Percentiles rank a stretch among this genome's conserved stretches.
Evolutionary conservation across 2,888 invertebrate species (phyloP).

Genomic region (Ectemnius cavifrons): DNA sequence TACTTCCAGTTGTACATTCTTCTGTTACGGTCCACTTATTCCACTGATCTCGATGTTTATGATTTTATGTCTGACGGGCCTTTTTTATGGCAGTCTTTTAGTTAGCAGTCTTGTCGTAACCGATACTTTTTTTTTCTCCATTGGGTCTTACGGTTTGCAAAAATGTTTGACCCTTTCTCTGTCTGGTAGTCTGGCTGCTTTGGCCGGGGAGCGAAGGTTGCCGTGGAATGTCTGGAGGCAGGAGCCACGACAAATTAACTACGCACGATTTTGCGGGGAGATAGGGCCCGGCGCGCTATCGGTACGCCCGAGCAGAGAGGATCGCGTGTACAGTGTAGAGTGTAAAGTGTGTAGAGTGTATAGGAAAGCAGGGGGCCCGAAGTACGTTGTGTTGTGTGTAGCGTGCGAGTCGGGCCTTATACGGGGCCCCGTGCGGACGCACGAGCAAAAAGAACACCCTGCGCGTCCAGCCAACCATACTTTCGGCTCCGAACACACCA

Average conservation of each 20-base stretch:
- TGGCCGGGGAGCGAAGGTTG: background rate
- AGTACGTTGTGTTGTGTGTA: conserved; percentile 39
- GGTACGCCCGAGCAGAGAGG: conserved; percentile 34
- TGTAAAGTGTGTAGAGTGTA: too few relatives aligned
- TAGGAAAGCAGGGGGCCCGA: conserved; percentile 30
- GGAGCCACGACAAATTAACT: conserved; percentile 57
- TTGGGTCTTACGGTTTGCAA: background rate
- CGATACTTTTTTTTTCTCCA: background rate
- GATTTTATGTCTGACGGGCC: background rate
- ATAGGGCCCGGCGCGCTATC: conserved; percentile 36
- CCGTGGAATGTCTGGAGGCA: background rate
- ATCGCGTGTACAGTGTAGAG: conserved; percentile 23
- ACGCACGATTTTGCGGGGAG: conserved; percentile 53
- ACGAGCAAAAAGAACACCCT: conserved; percentile 57
- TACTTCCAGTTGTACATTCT: background rate
- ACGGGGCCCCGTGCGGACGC: conserved; percentile 52
- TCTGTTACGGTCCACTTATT: background rate
- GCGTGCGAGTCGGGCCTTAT: conserved; percentile 62
- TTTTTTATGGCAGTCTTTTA: too few relatives aligned
- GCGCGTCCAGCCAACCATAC: conserved; percentile 9
- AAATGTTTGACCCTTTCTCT: background rate
- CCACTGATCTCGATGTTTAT: background rate
- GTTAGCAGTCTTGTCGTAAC: too few relatives aligned
- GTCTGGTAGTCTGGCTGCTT: too few relatives aligned
- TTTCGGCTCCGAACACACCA: conserved; percentile 34